Evolutionary conservation across 2,797 vertebrate species (phyloP), one percentile per base, ranked within the genome.

Genomic region (Ctenochaetus hawaiiensis): DNA sequence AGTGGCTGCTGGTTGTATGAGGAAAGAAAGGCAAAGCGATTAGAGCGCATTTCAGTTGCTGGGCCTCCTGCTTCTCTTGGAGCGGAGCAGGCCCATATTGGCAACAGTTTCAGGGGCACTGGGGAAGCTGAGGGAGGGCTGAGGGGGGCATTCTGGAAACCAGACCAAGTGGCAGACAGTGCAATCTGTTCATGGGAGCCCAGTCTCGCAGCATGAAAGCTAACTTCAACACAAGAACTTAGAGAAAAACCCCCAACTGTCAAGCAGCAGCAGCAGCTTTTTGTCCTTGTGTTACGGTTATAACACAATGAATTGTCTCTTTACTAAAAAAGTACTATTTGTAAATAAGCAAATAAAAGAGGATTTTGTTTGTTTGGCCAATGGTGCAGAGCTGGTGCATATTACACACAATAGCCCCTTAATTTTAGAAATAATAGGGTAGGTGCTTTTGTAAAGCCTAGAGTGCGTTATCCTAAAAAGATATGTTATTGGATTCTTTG

Each of bases 131-230:
- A 74, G 77, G 70, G 80, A 58, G 75, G 60, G 78, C 71, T 53
- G 72, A 54, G 79, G 77, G 78, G 79, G 79, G 68, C 62, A 76
- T 87, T 87, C 81, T 89, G 88, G 86, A 87, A 92, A 88, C 67
- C 89, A 85, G 62, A 84, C 81, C 77, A 88, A 92, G 93, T 93
- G 94, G 91, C 85, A 94, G 94, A 94, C 93, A 91, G 89, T 77
- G 87, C 94, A 94, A 95, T 95, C 95, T 95, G 94, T 93, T 93
- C 92, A 89, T 85, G 85, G 80, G 88, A 89, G 92, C 82, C 69
- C 81, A 78, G 84, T 87, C 88, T 92, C 81, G 70, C 91, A 87
- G 93, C 88, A 83, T 78, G 84, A 76, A 82, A 77, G 77, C 81
- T 89, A 81, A 73, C 77, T 86, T 91, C 88, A 88, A 88, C 86